Percentiles rank a stretch among this genome's conserved stretches.
These are phyloP conservation scores for Myotis myotis DNA, from an alignment of 2,797 vertebrate genomes.

Conservation along the genomic window DNA sequence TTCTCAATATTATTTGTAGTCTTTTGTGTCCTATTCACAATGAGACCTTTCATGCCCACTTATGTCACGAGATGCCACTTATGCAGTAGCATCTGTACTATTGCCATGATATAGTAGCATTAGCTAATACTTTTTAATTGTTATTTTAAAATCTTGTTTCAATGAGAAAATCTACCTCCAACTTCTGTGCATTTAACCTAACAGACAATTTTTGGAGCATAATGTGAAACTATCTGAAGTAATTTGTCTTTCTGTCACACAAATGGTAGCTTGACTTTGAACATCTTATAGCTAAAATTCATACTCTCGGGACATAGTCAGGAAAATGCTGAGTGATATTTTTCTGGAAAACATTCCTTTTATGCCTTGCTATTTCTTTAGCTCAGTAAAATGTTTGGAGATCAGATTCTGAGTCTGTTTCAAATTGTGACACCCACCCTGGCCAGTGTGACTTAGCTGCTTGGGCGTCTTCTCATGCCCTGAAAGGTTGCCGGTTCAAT, in stretches of 20 bases:
- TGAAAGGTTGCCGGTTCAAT: background rate
- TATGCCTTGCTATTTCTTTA: constrained; percentile 45
- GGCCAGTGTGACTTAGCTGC: background rate
- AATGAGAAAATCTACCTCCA: constrained; percentile 51
- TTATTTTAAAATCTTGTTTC: constrained; percentile 55
- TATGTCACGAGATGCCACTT: background rate
- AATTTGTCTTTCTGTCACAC: constrained; percentile 56
- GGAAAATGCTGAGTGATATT: constrained; percentile 23
- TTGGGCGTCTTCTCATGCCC: background rate
- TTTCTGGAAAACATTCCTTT: constrained; percentile 24
- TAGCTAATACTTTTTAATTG: background rate
- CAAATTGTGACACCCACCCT: background rate
- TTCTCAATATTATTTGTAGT: constrained; percentile 6
- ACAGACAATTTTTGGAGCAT: constrained; percentile 53
- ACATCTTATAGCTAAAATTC: constrained; percentile 27
- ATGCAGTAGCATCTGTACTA: background rate
- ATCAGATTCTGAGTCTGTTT: constrained; percentile 39
- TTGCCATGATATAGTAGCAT: background rate
- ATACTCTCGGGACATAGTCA: constrained; percentile 15
- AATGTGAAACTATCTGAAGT: constrained; percentile 28
- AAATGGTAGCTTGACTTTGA: constrained; percentile 50
- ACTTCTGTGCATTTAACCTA: constrained; percentile 38
- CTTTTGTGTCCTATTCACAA: background rate
- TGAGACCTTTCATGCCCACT: background rate
- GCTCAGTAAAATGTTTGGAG: constrained; percentile 35